Conservation (phyloP, 2,797 vertebrate species). For the Hipposideros larvatus region DNA sequence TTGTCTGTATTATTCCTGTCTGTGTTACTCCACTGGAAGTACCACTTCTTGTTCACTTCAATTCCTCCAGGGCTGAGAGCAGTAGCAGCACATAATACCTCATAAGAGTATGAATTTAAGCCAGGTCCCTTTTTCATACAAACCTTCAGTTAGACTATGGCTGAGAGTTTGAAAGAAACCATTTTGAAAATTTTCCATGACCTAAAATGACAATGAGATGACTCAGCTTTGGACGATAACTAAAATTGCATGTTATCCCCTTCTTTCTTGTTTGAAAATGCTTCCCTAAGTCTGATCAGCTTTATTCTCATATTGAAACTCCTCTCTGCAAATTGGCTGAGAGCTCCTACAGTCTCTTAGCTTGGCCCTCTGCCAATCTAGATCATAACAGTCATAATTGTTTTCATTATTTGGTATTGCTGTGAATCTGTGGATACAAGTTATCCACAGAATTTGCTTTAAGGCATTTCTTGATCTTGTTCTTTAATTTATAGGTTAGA, state of each 20-base stretch:
- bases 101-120: neutral
- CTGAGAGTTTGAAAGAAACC: neutral
- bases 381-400: neutral
- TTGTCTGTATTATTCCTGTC: neutral
- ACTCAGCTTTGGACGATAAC: neutral
- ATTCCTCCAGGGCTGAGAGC: neutral
- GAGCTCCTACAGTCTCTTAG: neutral
- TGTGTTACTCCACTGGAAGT: neutral
- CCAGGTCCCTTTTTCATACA: neutral
- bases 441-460: neutral
- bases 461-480: conserved; percentile 16
- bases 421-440: neutral
- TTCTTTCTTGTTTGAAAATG: neutral
- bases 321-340: neutral
- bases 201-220: neutral
- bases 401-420: conserved; percentile 5
- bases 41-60: neutral
- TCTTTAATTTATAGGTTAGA: neutral
- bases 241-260: neutral
- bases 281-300: neutral
- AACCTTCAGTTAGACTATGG: neutral
- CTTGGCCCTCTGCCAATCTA: neutral
- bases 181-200: conserved; percentile 24
- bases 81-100: neutral
- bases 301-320: conserved; percentile 12